phyloP scores from a whole-genome alignment of 2,888 invertebrate species.

The Pollenia griseotomentosa region DNA sequence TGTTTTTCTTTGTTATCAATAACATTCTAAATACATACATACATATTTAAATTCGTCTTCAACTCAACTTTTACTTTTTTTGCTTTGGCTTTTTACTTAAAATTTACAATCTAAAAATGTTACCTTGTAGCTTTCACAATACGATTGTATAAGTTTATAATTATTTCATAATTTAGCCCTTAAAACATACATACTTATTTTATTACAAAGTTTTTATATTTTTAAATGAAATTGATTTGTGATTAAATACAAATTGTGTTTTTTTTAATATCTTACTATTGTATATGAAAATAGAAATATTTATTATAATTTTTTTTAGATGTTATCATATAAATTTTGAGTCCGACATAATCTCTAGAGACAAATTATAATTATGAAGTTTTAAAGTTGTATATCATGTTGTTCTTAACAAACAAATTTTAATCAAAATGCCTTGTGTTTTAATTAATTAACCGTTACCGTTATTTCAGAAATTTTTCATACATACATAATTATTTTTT shows the following conservation, averaged over 20 bases:
- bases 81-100: not conserved
- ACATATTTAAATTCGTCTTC: not conserved
- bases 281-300: not conserved
- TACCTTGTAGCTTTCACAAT: slow-evolving; percentile 1
- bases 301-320: not conserved
- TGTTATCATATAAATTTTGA: too few species aligned
- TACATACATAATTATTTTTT: too few species aligned
- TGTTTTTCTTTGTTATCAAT: slow-evolving; percentile 6
- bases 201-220: not conserved
- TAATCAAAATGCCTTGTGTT: too few species aligned
- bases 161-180: not conserved
- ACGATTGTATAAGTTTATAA: slow-evolving; percentile 2
- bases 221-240: slow-evolving; percentile 37
- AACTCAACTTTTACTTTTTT: not conserved
- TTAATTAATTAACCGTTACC: too few species aligned
- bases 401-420: too few species aligned
- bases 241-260: slow-evolving; percentile 20
- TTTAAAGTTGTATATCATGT: too few species aligned
- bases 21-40: not conserved
- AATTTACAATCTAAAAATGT: not conserved
- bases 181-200: not conserved
- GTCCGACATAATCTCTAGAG: too few species aligned
- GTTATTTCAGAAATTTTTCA: too few species aligned
- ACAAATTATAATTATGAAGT: too few species aligned
- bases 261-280: not conserved